A percentile compares a stretch with the other conserved stretches of the same genome.
These are phyloP conservation scores for Callipepla californica DNA, from an alignment of 2,113 vertebrate genomes.

Conservation along the genomic window DNA sequence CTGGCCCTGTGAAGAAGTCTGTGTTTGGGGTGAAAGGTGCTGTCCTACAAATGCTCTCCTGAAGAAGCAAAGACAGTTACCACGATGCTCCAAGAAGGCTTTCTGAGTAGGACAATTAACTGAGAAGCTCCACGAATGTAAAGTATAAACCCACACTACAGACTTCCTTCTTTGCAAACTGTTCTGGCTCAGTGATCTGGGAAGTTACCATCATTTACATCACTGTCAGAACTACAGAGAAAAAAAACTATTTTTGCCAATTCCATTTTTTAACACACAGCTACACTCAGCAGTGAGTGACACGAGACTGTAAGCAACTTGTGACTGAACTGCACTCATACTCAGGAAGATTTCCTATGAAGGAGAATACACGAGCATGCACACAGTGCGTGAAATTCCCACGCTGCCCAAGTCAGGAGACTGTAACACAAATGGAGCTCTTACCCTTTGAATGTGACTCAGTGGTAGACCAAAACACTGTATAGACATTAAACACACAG, in stretches of 20 bases:
- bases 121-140: neutral
- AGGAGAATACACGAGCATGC: neutral
- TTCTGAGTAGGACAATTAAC: neutral
- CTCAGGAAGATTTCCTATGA: neutral
- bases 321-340: neutral
- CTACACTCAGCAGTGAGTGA: neutral
- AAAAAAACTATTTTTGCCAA: neutral
- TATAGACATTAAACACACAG: neutral
- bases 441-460: neutral
- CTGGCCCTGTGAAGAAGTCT: neutral
- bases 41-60: neutral
- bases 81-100: neutral
- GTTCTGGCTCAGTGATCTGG: neutral
- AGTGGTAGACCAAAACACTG: neutral
- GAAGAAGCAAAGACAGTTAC: neutral
- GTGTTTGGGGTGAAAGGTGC: neutral
- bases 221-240: neutral
- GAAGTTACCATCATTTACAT: neutral
- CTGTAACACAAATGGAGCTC: neutral
- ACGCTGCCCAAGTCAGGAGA: neutral
- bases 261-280: neutral
- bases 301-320: neutral
- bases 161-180: neutral
- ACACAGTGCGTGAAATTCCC: neutral
- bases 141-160: neutral